Base-by-base conservation (phyloP, 2,888 invertebrate species). In the Hypselothyrea guttata region DNA sequence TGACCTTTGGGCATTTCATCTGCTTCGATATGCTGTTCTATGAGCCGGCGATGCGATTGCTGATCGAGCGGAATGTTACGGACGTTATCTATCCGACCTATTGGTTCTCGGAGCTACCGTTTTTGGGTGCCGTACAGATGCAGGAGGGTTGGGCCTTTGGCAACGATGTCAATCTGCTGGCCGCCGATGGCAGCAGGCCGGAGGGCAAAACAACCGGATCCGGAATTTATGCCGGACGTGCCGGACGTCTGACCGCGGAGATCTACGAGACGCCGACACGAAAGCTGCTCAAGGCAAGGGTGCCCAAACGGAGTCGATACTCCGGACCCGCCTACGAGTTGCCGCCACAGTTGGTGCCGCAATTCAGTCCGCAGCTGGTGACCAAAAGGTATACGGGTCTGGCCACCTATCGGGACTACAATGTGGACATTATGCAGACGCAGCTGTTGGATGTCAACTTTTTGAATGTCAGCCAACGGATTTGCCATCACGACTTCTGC, bases 51-150 rank as follows among this genome's bases (percentile, higher is more conserved):
- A 88, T 94, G 30, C 91, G 92, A 4, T 48, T 89, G 7, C 22
- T 88, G 0, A 38, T 54, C 46, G 68, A 84, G 1, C 34, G 66
- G 1, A 88, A 88, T 1, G 58, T 89, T 0, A 87, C 68, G 0
- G 87, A 90, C 37, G 74, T 90, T 16, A 60, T 77, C 90, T 93
- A 30, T 88, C 92, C 95, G 0, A 93, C 94, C 0, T 94, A 94
- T 87, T 97, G 97, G 97, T 94, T 94, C 77, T 94, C 96, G 1
- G 94, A 95, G 85, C 86, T 95, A 60, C 97, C 97, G 0, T 95
- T 89, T 44, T 51, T 89, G 30, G 74, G 83, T 1, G 91, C 92
- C 2, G 72, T 91, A 0, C 93, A 93, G 84, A 86, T 91, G 2
- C 93, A 94, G 78, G 91, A 92, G 41, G 91, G 92, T 40, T 94